Percentiles rank a stretch among this genome's conserved stretches.
These are phyloP conservation scores for Chymomyza amoena DNA, from an alignment of 2,888 invertebrate species.

Conservation along the genomic window DNA sequence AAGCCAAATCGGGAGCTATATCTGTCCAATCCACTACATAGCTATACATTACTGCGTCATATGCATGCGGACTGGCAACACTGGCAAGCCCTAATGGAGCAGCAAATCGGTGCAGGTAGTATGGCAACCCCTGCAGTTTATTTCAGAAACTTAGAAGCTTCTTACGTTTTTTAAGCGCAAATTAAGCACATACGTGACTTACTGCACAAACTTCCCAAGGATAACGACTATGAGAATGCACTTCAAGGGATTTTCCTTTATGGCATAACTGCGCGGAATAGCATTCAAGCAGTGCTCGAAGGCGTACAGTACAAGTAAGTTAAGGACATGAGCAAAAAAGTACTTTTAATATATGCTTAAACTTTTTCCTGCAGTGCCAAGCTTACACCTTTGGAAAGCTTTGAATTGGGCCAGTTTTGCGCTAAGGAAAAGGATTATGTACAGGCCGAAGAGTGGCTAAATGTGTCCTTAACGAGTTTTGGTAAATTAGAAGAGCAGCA, in stretches of 20 bases:
- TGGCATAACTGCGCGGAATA: background rate
- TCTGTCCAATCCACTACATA: constrained; percentile 35
- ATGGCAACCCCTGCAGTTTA: background rate
- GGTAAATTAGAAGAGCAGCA: background rate
- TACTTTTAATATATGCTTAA: background rate
- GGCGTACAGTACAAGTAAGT: background rate
- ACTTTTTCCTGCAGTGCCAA: background rate
- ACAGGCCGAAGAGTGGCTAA: background rate
- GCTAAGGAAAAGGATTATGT: background rate
- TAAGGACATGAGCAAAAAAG: background rate
- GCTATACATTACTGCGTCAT: constrained; percentile 35
- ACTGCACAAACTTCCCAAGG: constrained; percentile 81
- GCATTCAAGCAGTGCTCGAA: background rate
- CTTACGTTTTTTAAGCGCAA: constrained; percentile 12
- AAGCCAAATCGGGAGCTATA: constrained; percentile 24
- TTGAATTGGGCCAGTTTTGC: background rate
- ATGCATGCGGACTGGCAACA: constrained; percentile 37
- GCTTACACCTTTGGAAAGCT: background rate
- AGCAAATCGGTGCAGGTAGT: constrained; percentile 33
- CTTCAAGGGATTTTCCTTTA: background rate
- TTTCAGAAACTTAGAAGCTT: no score
- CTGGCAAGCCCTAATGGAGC: constrained; percentile 30
- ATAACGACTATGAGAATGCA: constrained; percentile 80
- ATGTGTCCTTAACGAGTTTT: background rate
- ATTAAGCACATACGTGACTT: constrained; percentile 11